Conservation (phyloP, 2,113 vertebrate genomes). For the Delphinus delphis region DNA sequence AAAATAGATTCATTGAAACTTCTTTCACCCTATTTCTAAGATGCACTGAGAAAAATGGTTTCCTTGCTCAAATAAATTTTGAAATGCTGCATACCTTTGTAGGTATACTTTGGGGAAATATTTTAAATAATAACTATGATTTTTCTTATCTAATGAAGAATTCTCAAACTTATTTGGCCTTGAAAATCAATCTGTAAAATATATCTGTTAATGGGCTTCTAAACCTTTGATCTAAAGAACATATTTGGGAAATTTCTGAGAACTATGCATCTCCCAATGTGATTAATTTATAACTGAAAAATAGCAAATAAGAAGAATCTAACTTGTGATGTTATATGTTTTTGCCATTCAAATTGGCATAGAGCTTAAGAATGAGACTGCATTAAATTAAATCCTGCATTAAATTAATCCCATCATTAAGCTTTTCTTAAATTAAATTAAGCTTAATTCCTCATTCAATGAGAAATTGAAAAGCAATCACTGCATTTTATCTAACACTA, state of each 20-base stretch:
- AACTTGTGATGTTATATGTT: neutral
- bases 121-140: neutral
- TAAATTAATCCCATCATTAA: no score
- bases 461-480: neutral
- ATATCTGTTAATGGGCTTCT: neutral
- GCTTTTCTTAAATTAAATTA: no score
- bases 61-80: neutral
- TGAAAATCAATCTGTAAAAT: neutral
- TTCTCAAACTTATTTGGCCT: neutral
- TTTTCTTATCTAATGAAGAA: neutral
- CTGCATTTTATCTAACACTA: neutral
- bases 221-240: neutral
- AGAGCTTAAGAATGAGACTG: neutral
- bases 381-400: no score
- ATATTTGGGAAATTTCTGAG: neutral
- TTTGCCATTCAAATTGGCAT: neutral
- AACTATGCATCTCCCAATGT: neutral
- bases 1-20: neutral
- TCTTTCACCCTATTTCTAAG: neutral
- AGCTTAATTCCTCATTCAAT: no score
- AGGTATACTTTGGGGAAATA: neutral
- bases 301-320: neutral
- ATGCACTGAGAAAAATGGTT: neutral
- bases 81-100: neutral
- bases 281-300: neutral